These are phyloP conservation scores for Pinna nobilis DNA, from an alignment of 1,140 invertebrate genomes.

Conservation along the genomic window DNA sequence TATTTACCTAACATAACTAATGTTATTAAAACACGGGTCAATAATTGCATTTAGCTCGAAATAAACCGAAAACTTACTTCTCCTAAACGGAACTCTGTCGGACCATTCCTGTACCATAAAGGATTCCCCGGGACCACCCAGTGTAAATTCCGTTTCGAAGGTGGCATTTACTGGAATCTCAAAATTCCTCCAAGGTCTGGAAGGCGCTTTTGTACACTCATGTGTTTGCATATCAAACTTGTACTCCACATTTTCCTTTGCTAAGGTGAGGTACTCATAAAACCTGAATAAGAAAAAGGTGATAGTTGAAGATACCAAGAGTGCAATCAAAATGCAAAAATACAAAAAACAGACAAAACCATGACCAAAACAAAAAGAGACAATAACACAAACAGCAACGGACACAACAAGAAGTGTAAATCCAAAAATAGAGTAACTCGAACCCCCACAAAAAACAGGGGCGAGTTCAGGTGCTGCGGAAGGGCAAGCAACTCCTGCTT, in stretches of 20 bases:
- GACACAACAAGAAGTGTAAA: too few relatives aligned
- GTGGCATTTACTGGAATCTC: slow-evolving; percentile 53
- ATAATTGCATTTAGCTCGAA: not conserved
- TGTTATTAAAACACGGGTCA: not conserved
- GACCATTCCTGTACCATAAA: slow-evolving; percentile 53
- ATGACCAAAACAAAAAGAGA: too few relatives aligned
- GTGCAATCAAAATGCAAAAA: not conserved
- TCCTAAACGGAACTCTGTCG: slow-evolving; percentile 45
- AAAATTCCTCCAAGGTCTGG: slow-evolving; percentile 44
- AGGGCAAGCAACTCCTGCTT: too few relatives aligned
- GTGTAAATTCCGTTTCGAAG: slow-evolving; percentile 54
- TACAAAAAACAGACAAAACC: too few relatives aligned
- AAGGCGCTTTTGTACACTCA: slow-evolving; percentile 39
- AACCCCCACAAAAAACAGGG: too few relatives aligned
- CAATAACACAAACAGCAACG: too few relatives aligned
- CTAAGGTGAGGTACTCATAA: slow-evolving; percentile 46
- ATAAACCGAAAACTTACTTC: slow-evolving; percentile 37
- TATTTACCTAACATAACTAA: not conserved
- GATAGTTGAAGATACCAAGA: too few relatives aligned
- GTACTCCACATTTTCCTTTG: slow-evolving; percentile 44
- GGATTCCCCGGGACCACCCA: slow-evolving; percentile 56
- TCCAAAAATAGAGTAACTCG: too few relatives aligned
- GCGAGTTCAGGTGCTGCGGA: too few relatives aligned
- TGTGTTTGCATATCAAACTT: slow-evolving; percentile 44
- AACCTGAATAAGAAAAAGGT: slow-evolving; percentile 34